Base-by-base conservation (phyloP, 1,140 invertebrate genomes). In the Gryon sp. region DNA sequence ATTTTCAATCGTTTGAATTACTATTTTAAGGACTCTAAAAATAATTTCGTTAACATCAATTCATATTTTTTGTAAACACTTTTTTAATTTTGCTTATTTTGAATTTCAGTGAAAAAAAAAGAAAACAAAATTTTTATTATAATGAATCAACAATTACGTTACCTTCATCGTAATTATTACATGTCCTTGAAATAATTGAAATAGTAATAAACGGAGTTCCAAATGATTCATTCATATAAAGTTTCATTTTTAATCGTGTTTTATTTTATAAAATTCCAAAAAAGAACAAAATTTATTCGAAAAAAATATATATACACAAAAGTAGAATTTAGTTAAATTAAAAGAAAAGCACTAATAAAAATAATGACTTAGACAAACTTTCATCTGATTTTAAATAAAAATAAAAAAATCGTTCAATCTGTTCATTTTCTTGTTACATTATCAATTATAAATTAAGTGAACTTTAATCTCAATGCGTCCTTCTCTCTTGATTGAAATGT, bases 401-500 rank as follows among this genome's bases (percentile, higher is more conserved):
- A n/a, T n/a, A n/a, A n/a, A n/a, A n/a, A n/a, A n/a, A n/a, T n/a
- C n/a, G n/a, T n/a, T n/a, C n/a, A n/a, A n/a, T n/a, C n/a, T n/a
- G n/a, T n/a, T n/a, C n/a, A n/a, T n/a, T n/a, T 24, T 48, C 9
- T 14, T n/a, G 11, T 52, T 26, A 41, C 41, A n/a, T 53, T 60
- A 40, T 45, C 36, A 53, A 30, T 55, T 30, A 66, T 66, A 36
- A 66, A 53, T 66, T 66, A 45, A 66, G 45, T 66, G 48, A 55
- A 66, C 48, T 66, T 66, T 14, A 14, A 53, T 24, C 46, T 16
- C 36, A 8, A 11, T 15, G 4, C 43, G 16, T 63, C 20, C 22
- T 48, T 60, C 53, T 57, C 20, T 57, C 38, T 57, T 28, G 26
- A 43, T 57, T 57, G 7, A 12, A 16, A 14, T n/a, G n/a, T n/a